Evolutionary conservation across 1,140 invertebrate species (phyloP), one percentile per base, ranked within the genome.

Genomic region (Halyomorpha halys): DNA sequence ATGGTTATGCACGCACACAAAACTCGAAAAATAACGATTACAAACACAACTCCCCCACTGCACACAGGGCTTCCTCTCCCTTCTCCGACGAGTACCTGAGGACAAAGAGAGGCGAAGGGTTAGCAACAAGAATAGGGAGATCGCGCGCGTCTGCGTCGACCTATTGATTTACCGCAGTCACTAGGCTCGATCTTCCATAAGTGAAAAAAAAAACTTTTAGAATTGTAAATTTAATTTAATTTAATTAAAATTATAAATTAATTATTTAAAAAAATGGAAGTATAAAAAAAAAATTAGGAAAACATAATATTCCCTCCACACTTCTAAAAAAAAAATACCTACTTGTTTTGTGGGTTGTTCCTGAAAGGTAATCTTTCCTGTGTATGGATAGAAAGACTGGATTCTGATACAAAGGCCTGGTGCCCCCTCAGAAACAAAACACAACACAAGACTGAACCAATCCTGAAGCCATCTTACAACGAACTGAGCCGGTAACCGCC

Each of bases 51-150:
- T 78, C 77, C 6, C 15, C 15, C 44, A 18, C 21, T 47, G 8
- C 34, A 62, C 61, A 14, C 13, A 39, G 30, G 15, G 69, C 78
- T 78, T 68, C 78, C 80, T 78, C 81, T 81, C 72, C 74, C 78
- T 3, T 25, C 18, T 18, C 30, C 39, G 23, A 16, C 62, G 27
- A 19, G 34, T 47, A 44, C 25, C 44, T 66, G n/a, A 27, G 27
- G 14, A n/a, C 30, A 19, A 39, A 45, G 18, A 39, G 59, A 27
- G 23, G 14, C 18, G 19, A 47, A 47, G 18, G 16, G 44, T 34
- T 25, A 66, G 45, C 44, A 25, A 49, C 30, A 54, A n/a, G 39
- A 25, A 53, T 34, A 39, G 47, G 39, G 34, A 15, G 19, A 25
- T 25, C 14, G n/a, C 23, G 30, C 18, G 51, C 63, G 51, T 30